Base-by-base conservation (phyloP, 2,113 vertebrate species). In the Ochotona princeps region DNA sequence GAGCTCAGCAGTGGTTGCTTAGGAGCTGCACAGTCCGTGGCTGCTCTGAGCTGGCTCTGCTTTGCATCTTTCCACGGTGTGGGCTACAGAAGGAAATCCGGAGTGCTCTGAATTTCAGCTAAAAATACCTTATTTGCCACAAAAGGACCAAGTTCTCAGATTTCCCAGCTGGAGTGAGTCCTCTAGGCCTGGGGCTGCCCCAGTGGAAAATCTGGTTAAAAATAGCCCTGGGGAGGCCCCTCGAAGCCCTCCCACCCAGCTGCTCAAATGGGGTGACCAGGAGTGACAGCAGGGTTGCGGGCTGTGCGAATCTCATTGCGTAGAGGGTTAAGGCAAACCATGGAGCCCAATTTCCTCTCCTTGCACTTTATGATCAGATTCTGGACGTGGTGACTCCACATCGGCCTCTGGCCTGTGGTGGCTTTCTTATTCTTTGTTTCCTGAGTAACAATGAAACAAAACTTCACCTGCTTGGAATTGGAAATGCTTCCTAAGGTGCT, bases 171-270 rank as follows among this genome's bases (percentile, higher is more conserved):
- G 86, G 93, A 96, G 88, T 54, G 95, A 95, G 89, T 97, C 94
- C 93, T 87, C 92, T 54, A n/a, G 95, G 88, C 90, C 87, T 49
- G 25, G 95, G 97, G 91, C 49, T 97, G 86, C 95, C 95, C 95
- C 86, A 89, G 94, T 86, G 83, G 95, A 97, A 97, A 97, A 98
- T 97, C 97, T 28, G 5, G 13, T 92, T 97, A 98, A 97, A 98
- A 98, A 98, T 98, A 98, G 97, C 66, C 80, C 89, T 3, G 35
- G 84, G 96, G 86, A 94, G 87, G 72, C 74, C 92, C 89, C 65
- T 92, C 8, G 32, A 61, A 92, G 82, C 90, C 76, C 23, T 83
- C 47, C 35, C 18, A 30, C 80, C 60, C 94, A 94, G 93, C 80
- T 82, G 92, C 81, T 65, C 17, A 47, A 32, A 49, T 9, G 18